Percentiles rank a stretch among this genome's conserved stretches.
Evolutionary conservation across 2,113 vertebrate species (phyloP).

Genomic region (Hippocampus mohnikei): DNA sequence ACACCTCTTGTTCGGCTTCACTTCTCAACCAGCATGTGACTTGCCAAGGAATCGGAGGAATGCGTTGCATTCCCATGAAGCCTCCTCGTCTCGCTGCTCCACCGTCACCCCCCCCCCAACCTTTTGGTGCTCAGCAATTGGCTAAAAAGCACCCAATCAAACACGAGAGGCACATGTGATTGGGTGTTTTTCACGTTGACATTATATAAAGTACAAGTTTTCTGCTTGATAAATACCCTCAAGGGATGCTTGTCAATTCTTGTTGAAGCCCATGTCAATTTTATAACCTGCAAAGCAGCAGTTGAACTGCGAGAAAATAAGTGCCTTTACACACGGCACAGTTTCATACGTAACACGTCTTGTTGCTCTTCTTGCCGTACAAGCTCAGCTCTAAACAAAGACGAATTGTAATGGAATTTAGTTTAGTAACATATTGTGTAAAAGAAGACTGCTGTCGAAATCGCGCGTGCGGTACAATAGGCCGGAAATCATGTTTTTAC

Average conservation of each 20-base stretch:
- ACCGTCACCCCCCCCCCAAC: not conserved
- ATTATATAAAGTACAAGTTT: slow-evolving; percentile 10
- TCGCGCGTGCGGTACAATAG: too few species aligned
- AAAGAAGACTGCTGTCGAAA: not conserved
- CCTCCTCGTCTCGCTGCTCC: not conserved
- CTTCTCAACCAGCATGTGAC: slow-evolving; percentile 43
- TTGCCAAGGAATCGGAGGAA: slow-evolving; percentile 9
- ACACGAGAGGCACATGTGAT: not conserved
- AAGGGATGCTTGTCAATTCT: not conserved
- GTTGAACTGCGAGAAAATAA: not conserved
- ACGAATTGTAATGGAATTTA: not conserved
- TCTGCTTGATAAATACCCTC: not conserved
- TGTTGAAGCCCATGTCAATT: not conserved
- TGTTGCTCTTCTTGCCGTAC: not conserved
- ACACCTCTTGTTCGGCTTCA: slow-evolving; percentile 30
- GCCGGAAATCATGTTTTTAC: too few species aligned
- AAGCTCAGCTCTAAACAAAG: not conserved
- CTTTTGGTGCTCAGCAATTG: slow-evolving; percentile 10
- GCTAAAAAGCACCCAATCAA: slow-evolving; percentile 29
- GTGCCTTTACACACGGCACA: not conserved
- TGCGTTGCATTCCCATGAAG: slow-evolving; percentile 16
- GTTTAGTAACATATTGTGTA: not conserved
- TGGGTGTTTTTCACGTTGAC: not conserved
- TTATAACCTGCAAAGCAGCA: not conserved
- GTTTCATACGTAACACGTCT: not conserved